Evolutionary conservation across 2,888 invertebrate species (phyloP).

Genomic region (Tetropium fuscum): DNA sequence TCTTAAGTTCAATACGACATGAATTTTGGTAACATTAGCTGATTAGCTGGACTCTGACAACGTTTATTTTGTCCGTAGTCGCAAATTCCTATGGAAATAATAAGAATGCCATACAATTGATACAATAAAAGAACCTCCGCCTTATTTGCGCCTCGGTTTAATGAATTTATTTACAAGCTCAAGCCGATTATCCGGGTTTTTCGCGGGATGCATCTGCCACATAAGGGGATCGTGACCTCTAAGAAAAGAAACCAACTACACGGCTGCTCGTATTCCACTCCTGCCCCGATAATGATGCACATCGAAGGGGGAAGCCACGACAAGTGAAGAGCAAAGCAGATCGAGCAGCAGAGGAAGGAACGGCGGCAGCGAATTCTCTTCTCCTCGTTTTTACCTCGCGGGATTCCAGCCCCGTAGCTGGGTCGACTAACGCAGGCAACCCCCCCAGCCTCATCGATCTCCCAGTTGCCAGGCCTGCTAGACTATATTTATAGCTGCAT

Average conservation of each 20-base stretch:
- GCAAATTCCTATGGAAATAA: too few relatives aligned
- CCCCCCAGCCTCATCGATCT: slow-evolving; percentile 23
- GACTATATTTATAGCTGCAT: slow-evolving; percentile 27
- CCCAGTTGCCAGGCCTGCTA: slow-evolving; percentile 23
- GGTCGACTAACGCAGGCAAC: slow-evolving; percentile 15
- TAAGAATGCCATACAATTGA: too few relatives aligned
- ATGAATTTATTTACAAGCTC: too few relatives aligned
- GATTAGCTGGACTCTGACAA: too few relatives aligned
- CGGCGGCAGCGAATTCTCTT: too few relatives aligned
- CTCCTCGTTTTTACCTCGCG: slow-evolving; percentile 24
- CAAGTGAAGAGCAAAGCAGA: slow-evolving; percentile 1
- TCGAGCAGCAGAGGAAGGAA: slow-evolving; percentile 21
- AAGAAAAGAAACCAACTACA: neutral
- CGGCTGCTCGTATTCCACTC: neutral
- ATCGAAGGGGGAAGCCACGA: slow-evolving; percentile 8
- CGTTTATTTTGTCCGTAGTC: too few relatives aligned
- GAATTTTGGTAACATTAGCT: too few relatives aligned
- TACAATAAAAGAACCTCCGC: too few relatives aligned
- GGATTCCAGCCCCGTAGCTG: slow-evolving; percentile 16
- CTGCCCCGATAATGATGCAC: slow-evolving; percentile 15
- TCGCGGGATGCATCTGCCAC: neutral
- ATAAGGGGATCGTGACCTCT: neutral
- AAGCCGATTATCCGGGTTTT: too few relatives aligned
- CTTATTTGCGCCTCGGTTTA: too few relatives aligned
- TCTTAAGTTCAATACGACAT: too few relatives aligned